Evolutionary conservation across 2,113 vertebrate species (phyloP).

Genomic region (Oenanthe melanoleuca): DNA sequence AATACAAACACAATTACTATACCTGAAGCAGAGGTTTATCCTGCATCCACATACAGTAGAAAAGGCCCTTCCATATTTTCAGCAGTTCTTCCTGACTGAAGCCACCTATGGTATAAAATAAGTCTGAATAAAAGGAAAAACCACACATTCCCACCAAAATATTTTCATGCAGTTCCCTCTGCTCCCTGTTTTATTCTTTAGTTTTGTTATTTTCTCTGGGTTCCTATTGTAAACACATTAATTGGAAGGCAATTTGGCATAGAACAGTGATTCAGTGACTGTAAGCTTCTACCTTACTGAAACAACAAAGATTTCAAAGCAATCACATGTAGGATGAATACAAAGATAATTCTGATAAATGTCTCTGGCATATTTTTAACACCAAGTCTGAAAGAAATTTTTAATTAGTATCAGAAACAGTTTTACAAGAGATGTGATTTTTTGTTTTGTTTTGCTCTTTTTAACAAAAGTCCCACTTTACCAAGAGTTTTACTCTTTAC

Average conservation of each 20-base stretch:
- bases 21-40: constrained; percentile 91
- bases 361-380: not conserved
- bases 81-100: constrained; percentile 88
- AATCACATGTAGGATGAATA: not conserved
- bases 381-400: not conserved
- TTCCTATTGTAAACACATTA: not conserved
- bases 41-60: constrained; percentile 95
- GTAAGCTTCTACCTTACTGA: not conserved
- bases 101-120: constrained; percentile 72
- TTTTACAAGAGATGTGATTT: not conserved
- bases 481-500: not conserved
- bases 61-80: constrained; percentile 94
- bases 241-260: not conserved
- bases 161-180: not conserved
- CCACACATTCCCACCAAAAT: not conserved
- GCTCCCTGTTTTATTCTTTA: not conserved
- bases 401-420: not conserved
- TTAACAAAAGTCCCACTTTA: not conserved
- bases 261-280: not conserved
- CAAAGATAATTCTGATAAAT: not conserved
- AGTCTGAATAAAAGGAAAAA: not conserved
- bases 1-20: not conserved
- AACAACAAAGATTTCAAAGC: not conserved
- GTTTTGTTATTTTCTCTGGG: not conserved
- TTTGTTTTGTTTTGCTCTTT: not conserved